Base-by-base conservation (phyloP, 2,888 invertebrate genomes). In the Cephonodes hylas region DNA sequence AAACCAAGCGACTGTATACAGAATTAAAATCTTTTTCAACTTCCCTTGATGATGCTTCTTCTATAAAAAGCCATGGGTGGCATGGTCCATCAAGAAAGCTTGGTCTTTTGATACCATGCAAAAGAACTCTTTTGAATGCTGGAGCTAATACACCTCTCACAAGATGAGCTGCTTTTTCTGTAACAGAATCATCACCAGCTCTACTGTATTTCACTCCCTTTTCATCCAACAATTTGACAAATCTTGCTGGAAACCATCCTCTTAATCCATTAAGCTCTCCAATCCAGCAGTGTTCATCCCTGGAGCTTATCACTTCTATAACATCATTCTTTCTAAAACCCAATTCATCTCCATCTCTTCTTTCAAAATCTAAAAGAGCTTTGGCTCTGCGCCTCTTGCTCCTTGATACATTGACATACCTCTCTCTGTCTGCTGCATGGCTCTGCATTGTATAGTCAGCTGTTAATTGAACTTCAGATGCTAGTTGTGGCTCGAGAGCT, bases 271-370 rank as follows among this genome's bases (percentile, higher is more conserved):
- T 99, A 57, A 99, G 86, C 86, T 99, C 99, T 4, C 99, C 99
- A 70, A 99, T 96, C 99, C 99, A 99, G 85, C 99, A 99, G 84
- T 99, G 99, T 81, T 99, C 99, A 91, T 99, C 99, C 85, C 98
- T 97, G 82, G 98, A 98, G 79, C 98, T 99, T 25, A 99, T 96
- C 48, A 99, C 97, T 59, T 98, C 99, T 61, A 99, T 99, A 42
- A 99, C 97, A 87, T 99, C 99, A 93, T 99, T 99, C 88, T 98
- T 99, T 60, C 99, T 94, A 87, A 99, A 99, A 7, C 99, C 99
- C 61, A 99, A 89, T 87, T 99, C 99, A 92, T 99, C 99, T 71
- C 99, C 99, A 89, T 99, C 99, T 81, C 98, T 97, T 68, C 99
- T 94, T 88, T 99, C 99, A 93, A 99, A 99, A 92, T 99, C 99